A percentile compares a stretch with the other conserved stretches of the same genome.
phyloP scores from a whole-genome alignment of 2,888 invertebrate genomes.

The Helobdella robusta region DNA sequence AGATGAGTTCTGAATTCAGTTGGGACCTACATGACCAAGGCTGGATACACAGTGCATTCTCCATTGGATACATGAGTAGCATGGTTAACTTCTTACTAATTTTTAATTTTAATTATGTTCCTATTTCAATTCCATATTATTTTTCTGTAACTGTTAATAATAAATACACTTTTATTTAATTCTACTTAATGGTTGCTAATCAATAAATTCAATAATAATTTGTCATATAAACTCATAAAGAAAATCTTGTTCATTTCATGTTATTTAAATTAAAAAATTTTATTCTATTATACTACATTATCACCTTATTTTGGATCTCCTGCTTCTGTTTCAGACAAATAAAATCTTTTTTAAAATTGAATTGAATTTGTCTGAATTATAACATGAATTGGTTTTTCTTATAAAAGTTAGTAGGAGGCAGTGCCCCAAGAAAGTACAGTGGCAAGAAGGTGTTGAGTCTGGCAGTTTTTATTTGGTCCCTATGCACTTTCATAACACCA shows the following conservation, averaged over 20 bases:
- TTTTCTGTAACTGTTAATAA: too few relatives aligned
- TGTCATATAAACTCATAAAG: background rate
- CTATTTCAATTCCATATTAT: too few relatives aligned
- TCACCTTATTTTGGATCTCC: too few relatives aligned
- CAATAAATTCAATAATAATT: too few relatives aligned
- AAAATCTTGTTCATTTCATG: background rate
- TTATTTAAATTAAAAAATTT: background rate
- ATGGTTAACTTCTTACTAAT: slow-evolving; percentile 53
- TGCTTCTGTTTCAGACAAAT: too few relatives aligned
- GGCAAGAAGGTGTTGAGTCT: slow-evolving; percentile 61
- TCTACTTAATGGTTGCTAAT: too few relatives aligned
- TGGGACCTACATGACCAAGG: slow-evolving; percentile 66
- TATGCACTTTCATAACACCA: slow-evolving; percentile 63
- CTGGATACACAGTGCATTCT: slow-evolving; percentile 66
- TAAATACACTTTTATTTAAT: too few relatives aligned
- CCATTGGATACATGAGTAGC: slow-evolving; percentile 67
- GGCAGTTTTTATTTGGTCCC: slow-evolving; percentile 65
- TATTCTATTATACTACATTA: too few relatives aligned
- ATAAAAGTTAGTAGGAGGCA: slow-evolving; percentile 58
- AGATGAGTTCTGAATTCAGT: slow-evolving; percentile 63
- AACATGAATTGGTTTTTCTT: background rate
- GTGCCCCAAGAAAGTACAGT: slow-evolving; percentile 61
- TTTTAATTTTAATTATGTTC: background rate
- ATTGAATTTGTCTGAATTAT: background rate
- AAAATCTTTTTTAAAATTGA: too few relatives aligned